A percentile compares a stretch with the other conserved stretches of the same genome.
phyloP scores from a whole-genome alignment of 2,888 invertebrate species.

The Nemotelus pantherinus region DNA sequence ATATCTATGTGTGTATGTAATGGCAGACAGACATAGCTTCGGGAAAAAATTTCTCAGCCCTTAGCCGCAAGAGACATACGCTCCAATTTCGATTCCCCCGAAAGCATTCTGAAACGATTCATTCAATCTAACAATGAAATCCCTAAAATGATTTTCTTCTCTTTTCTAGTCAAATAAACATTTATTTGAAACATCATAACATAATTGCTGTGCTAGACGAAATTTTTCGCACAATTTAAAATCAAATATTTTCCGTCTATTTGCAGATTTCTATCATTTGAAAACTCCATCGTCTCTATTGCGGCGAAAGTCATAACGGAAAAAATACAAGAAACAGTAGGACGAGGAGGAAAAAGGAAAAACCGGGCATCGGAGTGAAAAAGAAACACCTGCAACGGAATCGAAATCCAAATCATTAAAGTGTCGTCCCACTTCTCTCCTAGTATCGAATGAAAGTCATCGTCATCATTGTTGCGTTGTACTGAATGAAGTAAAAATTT shows the following conservation, averaged over 20 bases:
- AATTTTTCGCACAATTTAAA: conserved; percentile 16
- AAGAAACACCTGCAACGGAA: background rate
- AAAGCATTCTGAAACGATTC: no score
- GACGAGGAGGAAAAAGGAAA: no score
- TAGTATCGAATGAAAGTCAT: background rate
- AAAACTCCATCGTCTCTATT: background rate
- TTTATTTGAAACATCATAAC: no score
- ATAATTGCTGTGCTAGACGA: background rate
- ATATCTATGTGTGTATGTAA: no score
- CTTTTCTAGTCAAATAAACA: no score
- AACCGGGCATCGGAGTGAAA: background rate
- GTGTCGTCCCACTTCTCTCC: background rate
- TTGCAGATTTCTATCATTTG: conserved; percentile 8
- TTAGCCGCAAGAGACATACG: no score
- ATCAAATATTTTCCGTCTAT: background rate
- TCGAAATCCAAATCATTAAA: background rate
- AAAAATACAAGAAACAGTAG: background rate
- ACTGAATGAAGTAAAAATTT: background rate
- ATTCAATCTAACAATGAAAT: no score
- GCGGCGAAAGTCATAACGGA: background rate
- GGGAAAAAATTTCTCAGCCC: no score
- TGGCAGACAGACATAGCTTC: no score
- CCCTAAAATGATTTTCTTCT: no score
- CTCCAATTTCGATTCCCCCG: no score
- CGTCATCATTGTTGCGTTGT: no score